Evolutionary conservation across 1,140 invertebrate species (phyloP).

Genomic region (Drosophila mojavensis): DNA sequence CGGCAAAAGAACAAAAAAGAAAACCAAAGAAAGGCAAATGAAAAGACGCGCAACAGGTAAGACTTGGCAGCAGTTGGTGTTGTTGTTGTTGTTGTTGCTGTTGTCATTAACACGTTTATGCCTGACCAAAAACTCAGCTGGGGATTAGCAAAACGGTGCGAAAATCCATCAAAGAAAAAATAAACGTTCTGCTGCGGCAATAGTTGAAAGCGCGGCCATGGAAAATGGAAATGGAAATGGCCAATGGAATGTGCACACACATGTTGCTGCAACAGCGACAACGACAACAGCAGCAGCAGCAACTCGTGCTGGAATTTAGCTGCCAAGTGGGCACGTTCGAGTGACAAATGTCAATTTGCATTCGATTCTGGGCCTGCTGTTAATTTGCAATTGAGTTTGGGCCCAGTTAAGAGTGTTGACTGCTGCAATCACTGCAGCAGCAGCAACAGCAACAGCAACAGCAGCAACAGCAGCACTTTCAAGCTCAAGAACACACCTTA

Average conservation of each 20-base stretch:
- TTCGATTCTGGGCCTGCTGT: slow-evolving; percentile 65
- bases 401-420: slow-evolving; percentile 17
- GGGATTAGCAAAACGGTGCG: slow-evolving; percentile 59
- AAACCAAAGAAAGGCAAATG: background rate
- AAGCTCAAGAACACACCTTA: slow-evolving; percentile 84
- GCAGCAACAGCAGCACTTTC: slow-evolving; percentile 47
- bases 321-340: slow-evolving; percentile 63
- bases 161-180: slow-evolving; percentile 64
- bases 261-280: slow-evolving; percentile 16
- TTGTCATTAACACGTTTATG: slow-evolving; percentile 75
- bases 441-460: slow-evolving; percentile 27
- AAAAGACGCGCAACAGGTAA: slow-evolving; percentile 40
- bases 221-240: slow-evolving; percentile 45
- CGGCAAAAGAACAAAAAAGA: slow-evolving; percentile 75
- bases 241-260: slow-evolving; percentile 38
- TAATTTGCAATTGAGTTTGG: slow-evolving; percentile 58
- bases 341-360: slow-evolving; percentile 82
- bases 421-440: slow-evolving; percentile 46
- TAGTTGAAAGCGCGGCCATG: slow-evolving; percentile 56
- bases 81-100: slow-evolving; percentile 9
- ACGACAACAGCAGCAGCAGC: background rate
- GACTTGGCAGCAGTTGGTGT: slow-evolving; percentile 15
- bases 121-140: slow-evolving; percentile 10
- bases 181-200: slow-evolving; percentile 30
- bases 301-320: slow-evolving; percentile 28